A percentile compares a stretch with the other conserved stretches of the same genome.
phyloP scores from a whole-genome alignment of 2,797 vertebrate genomes.

The Sparus aurata region DNA sequence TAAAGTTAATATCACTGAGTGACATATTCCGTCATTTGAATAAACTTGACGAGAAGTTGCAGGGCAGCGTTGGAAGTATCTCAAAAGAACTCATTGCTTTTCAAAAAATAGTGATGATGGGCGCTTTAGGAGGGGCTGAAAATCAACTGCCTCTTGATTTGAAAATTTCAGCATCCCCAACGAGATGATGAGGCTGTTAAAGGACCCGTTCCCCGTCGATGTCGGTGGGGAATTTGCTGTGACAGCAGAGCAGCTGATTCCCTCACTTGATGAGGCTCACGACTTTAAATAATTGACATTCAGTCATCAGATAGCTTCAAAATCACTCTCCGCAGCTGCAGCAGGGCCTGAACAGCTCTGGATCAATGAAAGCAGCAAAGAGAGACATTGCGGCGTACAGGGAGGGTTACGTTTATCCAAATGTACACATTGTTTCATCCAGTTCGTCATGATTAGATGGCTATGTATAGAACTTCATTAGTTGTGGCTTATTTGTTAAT shows the following conservation, averaged over 20 bases:
- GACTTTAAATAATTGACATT: conserved; percentile 59
- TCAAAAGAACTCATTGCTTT: conserved; percentile 20
- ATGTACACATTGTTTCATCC: not conserved
- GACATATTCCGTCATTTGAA: conserved; percentile 37
- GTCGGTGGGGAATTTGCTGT: conserved; percentile 42
- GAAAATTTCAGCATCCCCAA: conserved; percentile 27
- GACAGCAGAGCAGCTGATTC: conserved; percentile 57
- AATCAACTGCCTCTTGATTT: conserved; percentile 48
- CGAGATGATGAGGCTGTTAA: conserved; percentile 40
- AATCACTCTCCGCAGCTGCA: conserved; percentile 52
- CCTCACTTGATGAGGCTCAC: conserved; percentile 50
- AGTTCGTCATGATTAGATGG: not conserved
- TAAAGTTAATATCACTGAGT: conserved; percentile 3
- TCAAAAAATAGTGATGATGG: conserved; percentile 41
- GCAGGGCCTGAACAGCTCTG: conserved; percentile 27
- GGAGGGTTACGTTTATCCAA: not conserved
- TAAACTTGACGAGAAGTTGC: conserved; percentile 24
- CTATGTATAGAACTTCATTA: not conserved
- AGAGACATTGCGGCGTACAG: not conserved
- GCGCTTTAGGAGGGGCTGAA: conserved; percentile 26
- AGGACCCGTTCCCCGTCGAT: conserved; percentile 30
- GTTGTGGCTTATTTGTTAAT: not conserved
- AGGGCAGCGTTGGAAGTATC: conserved; percentile 14
- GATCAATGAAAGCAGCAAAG: conserved; percentile 53
- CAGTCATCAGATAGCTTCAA: conserved; percentile 50